A percentile compares a stretch with the other conserved stretches of the same genome.
These are phyloP conservation scores for Chrosomus eos DNA, from an alignment of 2,797 vertebrate genomes.

Conservation along the genomic window DNA sequence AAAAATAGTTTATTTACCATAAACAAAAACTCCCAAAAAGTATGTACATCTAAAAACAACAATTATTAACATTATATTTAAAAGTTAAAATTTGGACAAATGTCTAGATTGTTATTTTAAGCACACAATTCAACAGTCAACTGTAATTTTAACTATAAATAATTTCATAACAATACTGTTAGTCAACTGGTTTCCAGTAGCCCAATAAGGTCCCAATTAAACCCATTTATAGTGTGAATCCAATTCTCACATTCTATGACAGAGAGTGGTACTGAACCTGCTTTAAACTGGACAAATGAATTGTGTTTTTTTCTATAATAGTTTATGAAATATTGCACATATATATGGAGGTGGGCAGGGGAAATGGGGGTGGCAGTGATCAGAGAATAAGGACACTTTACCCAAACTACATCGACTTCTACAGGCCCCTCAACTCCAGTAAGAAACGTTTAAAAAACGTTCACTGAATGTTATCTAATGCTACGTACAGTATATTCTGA, in stretches of 20 bases:
- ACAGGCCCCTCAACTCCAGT: slow-evolving; percentile 39
- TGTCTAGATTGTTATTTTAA: not conserved
- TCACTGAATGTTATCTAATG: slow-evolving; percentile 33
- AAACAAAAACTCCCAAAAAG: not conserved
- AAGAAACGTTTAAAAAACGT: slow-evolving; percentile 26
- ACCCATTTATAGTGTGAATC: not conserved
- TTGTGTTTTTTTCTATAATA: not conserved
- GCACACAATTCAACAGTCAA: not conserved
- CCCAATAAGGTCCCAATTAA: not conserved
- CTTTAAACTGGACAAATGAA: slow-evolving; percentile 9
- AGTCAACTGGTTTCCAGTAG: not conserved
- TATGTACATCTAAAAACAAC: not conserved
- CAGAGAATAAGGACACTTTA: slow-evolving; percentile 59
- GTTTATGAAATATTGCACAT: slow-evolving; percentile 4
- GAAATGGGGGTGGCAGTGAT: slow-evolving; percentile 49
- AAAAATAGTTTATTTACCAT: not conserved
- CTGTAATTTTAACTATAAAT: not conserved
- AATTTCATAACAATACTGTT: not conserved
- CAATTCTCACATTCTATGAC: not conserved
- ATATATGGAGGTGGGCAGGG: not conserved
- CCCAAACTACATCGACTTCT: slow-evolving; percentile 52
- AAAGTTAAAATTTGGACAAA: too few species aligned
- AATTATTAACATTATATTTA: too few species aligned
- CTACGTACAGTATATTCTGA: slow-evolving; percentile 12
- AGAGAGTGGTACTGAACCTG: not conserved